Evolutionary conservation across 1,140 invertebrate genomes (phyloP), one percentile per base, ranked within the genome.

Genomic region (Scylla paramamosain): DNA sequence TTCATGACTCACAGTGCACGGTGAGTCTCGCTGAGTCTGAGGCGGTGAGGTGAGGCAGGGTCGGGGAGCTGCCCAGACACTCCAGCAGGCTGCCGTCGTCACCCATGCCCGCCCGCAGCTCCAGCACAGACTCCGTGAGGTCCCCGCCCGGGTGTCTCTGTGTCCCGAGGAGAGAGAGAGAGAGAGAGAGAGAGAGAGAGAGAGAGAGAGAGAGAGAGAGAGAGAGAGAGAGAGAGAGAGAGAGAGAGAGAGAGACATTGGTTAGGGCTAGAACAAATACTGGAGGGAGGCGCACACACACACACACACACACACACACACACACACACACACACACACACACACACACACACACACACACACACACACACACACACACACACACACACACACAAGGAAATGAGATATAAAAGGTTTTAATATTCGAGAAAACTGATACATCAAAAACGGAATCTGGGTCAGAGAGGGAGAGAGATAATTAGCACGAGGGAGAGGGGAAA

Each of bases 41-140:
- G 20, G 95, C 95, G 3, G 93, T 93, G 29, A 95, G 48, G 86
- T 95, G 95, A 0, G 95, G 95, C 59, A 95, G 87, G 7, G 95
- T 93, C 4, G 95, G 95, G 0, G 95, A 84, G 16, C 90, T 48
- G 0, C 86, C 95, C 14, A 52, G 92, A 45, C 95, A 95, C 92
- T 95, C 95, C 31, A 95, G 92, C n/a, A 93, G 29, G 25, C 93
- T 52, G 32, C 83, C 67, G 95, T 95, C 92, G 59, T 95, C 95
- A 20, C 95, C 95, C 3, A 92, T 83, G 84, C 77, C 90, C 16
- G 92, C 92, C 92, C 29, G 83, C 0, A 93, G 45, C n/a, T 84
- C 31, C n/a, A 93, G 48, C 82, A 48, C 31, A 4, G 83, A 48
- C 25, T 87, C 84, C 39, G 92, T 93, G 14, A 84, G 29, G n/a